Conservation (phyloP, 2,888 invertebrate genomes). For the Cremastinae sp. region DNA sequence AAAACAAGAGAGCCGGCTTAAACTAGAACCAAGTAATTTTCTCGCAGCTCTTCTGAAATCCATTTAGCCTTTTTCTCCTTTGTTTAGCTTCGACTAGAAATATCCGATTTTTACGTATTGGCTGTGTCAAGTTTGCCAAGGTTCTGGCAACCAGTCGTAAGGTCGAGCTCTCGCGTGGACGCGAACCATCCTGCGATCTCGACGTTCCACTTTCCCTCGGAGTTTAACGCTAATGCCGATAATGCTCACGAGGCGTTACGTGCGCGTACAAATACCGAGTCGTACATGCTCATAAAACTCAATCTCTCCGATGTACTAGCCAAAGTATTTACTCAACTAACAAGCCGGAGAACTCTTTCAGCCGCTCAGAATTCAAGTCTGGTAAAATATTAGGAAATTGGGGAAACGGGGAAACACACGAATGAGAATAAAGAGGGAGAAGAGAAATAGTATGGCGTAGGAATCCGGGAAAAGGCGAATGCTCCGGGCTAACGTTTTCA, state of each 20-base stretch:
- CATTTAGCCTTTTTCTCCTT: slow-evolving; percentile 7
- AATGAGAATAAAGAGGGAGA: background rate
- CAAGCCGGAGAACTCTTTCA: slow-evolving; percentile 56
- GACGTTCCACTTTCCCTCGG: slow-evolving; percentile 57
- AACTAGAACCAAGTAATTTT: slow-evolving; percentile 24
- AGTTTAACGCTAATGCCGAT: slow-evolving; percentile 47
- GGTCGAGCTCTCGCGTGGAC: slow-evolving; percentile 20
- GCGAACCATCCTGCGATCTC: slow-evolving; percentile 39
- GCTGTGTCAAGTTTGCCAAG: background rate
- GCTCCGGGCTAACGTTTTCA: slow-evolving; percentile 33
- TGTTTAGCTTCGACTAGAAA: slow-evolving; percentile 20
- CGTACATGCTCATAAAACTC: background rate
- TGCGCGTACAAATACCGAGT: slow-evolving; percentile 24
- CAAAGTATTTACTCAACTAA: slow-evolving; percentile 64
- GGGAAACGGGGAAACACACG: slow-evolving; percentile 37
- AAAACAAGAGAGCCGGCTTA: background rate
- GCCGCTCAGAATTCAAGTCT: slow-evolving; percentile 38
- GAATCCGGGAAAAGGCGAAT: slow-evolving; percentile 41
- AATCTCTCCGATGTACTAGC: slow-evolving; percentile 33
- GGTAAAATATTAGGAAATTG: slow-evolving; percentile 55
- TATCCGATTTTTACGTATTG: slow-evolving; percentile 3
- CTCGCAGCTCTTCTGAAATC: slow-evolving; percentile 26
- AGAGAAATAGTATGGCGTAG: slow-evolving; percentile 29
- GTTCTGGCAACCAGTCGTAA: slow-evolving; percentile 16
- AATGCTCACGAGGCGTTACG: slow-evolving; percentile 38